These are phyloP conservation scores for Cataglyphis rosenhaueri DNA, from an alignment of 2,888 invertebrate species.

Conservation along the genomic window DNA sequence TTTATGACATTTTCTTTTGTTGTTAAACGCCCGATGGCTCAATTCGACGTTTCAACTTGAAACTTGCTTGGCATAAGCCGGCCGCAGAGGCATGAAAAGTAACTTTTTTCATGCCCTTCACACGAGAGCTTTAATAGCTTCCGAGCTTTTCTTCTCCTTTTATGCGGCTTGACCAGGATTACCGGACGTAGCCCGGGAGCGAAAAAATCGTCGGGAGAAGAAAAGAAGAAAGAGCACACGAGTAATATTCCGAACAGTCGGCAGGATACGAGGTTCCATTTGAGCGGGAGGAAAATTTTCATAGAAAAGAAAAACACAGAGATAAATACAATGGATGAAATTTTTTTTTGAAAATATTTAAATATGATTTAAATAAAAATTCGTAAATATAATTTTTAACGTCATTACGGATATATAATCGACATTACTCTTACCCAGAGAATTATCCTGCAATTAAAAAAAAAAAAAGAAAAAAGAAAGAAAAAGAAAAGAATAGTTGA, in stretches of 20 bases:
- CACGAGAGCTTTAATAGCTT: constrained; percentile 39
- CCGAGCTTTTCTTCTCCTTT: constrained; percentile 27
- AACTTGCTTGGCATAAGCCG: constrained; percentile 20
- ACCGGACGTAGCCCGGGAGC: neutral
- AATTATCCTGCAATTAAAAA: neutral
- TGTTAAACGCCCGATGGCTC: constrained; percentile 4
- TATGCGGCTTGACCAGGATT: constrained; percentile 30
- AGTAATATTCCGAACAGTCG: constrained; percentile 22
- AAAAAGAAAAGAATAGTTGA: neutral
- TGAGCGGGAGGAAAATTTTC: constrained; percentile 11
- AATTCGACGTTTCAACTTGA: constrained; percentile 16
- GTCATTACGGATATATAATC: neutral
- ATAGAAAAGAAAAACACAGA: constrained; percentile 26
- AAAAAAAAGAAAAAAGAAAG: neutral
- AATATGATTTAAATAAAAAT: neutral
- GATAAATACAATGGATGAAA: constrained; percentile 14
- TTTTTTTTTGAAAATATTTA: neutral
- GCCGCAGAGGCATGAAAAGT: neutral
- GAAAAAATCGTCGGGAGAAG: constrained; percentile 27
- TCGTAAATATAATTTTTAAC: neutral
- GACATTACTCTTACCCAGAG: neutral
- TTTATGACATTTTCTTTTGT: neutral
- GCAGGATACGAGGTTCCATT: neutral
- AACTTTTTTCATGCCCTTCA: constrained; percentile 7
- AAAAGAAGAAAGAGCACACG: constrained; percentile 43